A percentile compares a stretch with the other conserved stretches of the same genome.
phyloP scores from a whole-genome alignment of 2,888 invertebrate species.

The Eustalomyia histrio region DNA sequence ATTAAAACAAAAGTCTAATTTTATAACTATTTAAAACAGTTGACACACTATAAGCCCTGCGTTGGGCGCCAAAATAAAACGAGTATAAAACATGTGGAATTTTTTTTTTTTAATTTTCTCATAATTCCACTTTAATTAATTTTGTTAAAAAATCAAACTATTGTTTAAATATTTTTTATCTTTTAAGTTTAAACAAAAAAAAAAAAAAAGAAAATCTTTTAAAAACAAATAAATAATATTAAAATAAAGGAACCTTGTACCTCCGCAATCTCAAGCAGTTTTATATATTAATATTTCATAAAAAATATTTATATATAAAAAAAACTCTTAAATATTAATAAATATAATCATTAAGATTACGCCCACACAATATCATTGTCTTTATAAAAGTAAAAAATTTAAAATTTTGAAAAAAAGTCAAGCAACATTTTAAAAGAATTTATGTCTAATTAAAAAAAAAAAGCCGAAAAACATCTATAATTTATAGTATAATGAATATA shows the following conservation, averaged over 20 bases:
- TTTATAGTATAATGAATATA: conserved; percentile 39
- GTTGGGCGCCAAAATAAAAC: too few relatives aligned
- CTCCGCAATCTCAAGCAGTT: conserved; percentile 73
- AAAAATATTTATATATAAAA: conserved; percentile 21
- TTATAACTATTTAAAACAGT: too few relatives aligned
- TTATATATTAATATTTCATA: conserved; percentile 22
- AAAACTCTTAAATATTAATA: conserved; percentile 18
- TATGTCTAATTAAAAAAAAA: conserved; percentile 25
- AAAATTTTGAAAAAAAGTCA: conserved; percentile 4
- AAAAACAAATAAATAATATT: too few relatives aligned
- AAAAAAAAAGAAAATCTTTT: too few relatives aligned
- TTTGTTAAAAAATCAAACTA: too few relatives aligned
- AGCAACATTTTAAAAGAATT: conserved; percentile 24
- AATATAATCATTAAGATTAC: conserved; percentile 12
- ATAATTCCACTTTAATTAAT: too few relatives aligned
- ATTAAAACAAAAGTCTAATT: background rate
- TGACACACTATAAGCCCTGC: too few relatives aligned
- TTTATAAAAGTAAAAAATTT: conserved; percentile 30
- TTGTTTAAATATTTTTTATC: background rate
- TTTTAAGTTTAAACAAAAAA: background rate
- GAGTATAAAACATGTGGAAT: too few relatives aligned
- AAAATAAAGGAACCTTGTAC: conserved; percentile 76
- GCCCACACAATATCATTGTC: conserved; percentile 20
- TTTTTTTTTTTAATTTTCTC: too few relatives aligned
- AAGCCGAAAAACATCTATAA: conserved; percentile 7